These are phyloP conservation scores for Erinaceus europaeus DNA, from an alignment of 2,113 vertebrate species.

Conservation along the genomic window DNA sequence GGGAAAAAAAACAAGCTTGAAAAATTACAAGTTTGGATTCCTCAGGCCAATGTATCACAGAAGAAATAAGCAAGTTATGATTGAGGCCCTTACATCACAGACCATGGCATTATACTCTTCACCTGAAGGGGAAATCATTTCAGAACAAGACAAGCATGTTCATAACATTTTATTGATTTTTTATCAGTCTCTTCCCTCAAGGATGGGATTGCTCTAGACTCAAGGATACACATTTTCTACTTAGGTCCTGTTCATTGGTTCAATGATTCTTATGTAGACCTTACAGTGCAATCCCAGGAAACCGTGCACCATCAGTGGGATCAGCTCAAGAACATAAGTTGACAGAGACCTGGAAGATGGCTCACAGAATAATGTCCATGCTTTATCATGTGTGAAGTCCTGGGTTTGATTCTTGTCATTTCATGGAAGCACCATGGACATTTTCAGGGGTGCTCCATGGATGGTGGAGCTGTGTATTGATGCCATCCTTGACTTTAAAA, in stretches of 20 bases:
- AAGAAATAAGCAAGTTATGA: neutral
- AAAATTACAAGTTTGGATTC: neutral
- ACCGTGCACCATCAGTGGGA: too few relatives aligned
- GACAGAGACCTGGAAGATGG: too few relatives aligned
- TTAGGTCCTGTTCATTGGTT: neutral
- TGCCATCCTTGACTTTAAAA: too few relatives aligned
- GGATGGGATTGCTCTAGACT: neutral
- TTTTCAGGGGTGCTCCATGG: too few relatives aligned
- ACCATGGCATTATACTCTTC: neutral
- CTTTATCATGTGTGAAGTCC: too few relatives aligned
- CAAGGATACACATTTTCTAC: neutral
- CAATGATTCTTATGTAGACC: too few relatives aligned
- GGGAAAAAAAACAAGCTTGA: neutral
- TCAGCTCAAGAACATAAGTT: too few relatives aligned
- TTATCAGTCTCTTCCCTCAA: neutral
- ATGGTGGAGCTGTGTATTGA: too few relatives aligned
- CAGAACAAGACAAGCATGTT: neutral
- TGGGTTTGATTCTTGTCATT: too few relatives aligned
- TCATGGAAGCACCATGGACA: too few relatives aligned
- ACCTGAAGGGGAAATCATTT: neutral
- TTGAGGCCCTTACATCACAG: neutral
- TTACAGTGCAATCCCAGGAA: too few relatives aligned
- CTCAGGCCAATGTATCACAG: neutral
- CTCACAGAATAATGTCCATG: too few relatives aligned
- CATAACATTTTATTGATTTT: neutral